Conservation (phyloP, 2,888 invertebrate species). For the Stictocephala bisonia region DNA sequence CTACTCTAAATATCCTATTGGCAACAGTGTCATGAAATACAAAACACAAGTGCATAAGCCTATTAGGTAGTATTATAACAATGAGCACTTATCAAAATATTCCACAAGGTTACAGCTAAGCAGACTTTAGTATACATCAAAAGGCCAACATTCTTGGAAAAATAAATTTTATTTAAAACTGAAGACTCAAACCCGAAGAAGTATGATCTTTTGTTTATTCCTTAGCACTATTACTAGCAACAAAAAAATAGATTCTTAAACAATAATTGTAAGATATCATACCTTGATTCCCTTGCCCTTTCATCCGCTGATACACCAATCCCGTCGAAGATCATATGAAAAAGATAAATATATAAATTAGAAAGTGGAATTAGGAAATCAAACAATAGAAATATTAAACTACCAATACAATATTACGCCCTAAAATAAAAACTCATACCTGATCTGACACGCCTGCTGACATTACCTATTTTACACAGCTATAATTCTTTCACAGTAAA, state of each 20-base stretch:
- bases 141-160: too few relatives aligned
- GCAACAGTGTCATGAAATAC: too few relatives aligned
- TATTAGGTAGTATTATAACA: too few relatives aligned
- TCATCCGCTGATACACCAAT: constrained; percentile 76
- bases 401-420: constrained; percentile 59
- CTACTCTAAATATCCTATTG: too few relatives aligned
- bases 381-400: constrained; percentile 60
- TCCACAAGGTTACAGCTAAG: too few relatives aligned
- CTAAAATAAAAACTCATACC: constrained; percentile 69
- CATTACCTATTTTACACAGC: constrained; percentile 67
- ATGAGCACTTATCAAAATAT: too few relatives aligned
- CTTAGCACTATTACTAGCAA: too few relatives aligned
- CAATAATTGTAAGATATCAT: constrained; percentile 58
- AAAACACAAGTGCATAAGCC: too few relatives aligned
- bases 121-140: too few relatives aligned
- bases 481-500: background rate
- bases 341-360: constrained; percentile 52
- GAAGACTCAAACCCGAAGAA: too few relatives aligned
- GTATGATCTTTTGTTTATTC: too few relatives aligned
- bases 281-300: constrained; percentile 89
- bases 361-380: constrained; percentile 61
- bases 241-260: background rate
- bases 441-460: constrained; percentile 93
- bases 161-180: too few relatives aligned
- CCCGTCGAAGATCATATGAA: constrained; percentile 69